Base-by-base conservation (phyloP, 2,113 vertebrate species). In the Centropus unirufus region DNA sequence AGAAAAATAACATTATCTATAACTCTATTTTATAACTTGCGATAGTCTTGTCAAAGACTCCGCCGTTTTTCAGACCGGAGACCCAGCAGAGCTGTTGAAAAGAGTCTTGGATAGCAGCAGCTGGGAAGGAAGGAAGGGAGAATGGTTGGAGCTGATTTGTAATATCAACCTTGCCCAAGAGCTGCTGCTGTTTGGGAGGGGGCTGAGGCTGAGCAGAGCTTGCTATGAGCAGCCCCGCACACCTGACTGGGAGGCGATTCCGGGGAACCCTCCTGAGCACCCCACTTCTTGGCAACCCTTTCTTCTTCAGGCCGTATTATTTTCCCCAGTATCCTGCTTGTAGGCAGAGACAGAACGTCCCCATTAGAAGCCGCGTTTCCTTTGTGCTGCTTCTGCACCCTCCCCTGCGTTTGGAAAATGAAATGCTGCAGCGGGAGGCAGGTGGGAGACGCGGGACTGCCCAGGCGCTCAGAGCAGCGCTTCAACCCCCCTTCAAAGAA, bases 301-400 rank as follows among this genome's bases (percentile, higher is more conserved):
- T 34, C 32, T 29, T 2, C 2, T 34, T 6, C 23, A 42, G 26
- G 19, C 12, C 15, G 34, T 42, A 46, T 17, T 63, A 20, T 14
- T 62, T 26, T 32, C 8, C 61, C 54, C 42, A 20, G 64, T 4
- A 26, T 15, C 1, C 0, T 4, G 10, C 2, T 0, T 5, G 29
- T 14, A 32, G 61, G 55, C 39, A 69, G 66, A 30, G 79, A 13
- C 42, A n/a, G 32, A 32, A 11, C 4, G 2, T 34, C 29, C 61
- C 13, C 4, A 2, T 6, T 19, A 9, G 5, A 14, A 27, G 62
- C 51, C 6, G 2, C 5, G 4, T 20, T 62, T 59, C 34, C 74
- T 64, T 36, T 32, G 30, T n/a, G 61, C 49, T 51, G 40, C 64
- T 85, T 13, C 67, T 20, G 22, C 44, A 14, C 34, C 73, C 22